Evolutionary conservation across 2,797 vertebrate genomes (phyloP).

Genomic region (Kryptolebias ocellatus): DNA sequence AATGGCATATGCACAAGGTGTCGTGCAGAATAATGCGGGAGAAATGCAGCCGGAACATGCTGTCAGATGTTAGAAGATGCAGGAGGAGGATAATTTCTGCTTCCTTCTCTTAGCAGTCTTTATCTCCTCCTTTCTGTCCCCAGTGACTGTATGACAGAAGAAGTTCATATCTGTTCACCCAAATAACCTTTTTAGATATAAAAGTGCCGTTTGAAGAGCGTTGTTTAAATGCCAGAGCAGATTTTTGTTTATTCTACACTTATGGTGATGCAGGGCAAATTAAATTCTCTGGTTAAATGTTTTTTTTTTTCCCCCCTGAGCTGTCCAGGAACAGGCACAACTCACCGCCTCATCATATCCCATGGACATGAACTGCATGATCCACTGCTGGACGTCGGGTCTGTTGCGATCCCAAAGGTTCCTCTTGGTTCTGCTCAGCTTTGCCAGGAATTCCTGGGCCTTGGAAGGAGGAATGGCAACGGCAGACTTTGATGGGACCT

Average conservation of each 20-base stretch:
- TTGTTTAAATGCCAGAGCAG: neutral
- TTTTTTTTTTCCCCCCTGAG: slow-evolving; percentile 46
- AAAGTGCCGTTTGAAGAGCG: slow-evolving; percentile 9
- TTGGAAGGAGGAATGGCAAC: slow-evolving; percentile 81
- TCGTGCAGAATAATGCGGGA: slow-evolving; percentile 9
- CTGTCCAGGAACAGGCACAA: neutral
- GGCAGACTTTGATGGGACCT: slow-evolving; percentile 36
- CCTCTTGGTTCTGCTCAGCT: slow-evolving; percentile 84
- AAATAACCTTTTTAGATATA: neutral
- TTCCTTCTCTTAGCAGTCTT: slow-evolving; percentile 13
- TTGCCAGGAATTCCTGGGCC: slow-evolving; percentile 88
- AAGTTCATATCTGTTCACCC: slow-evolving; percentile 33
- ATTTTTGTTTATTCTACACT: slow-evolving; percentile 1
- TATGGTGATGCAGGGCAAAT: neutral
- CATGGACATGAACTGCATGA: slow-evolving; percentile 92
- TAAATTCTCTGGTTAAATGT: neutral
- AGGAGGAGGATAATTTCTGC: slow-evolving; percentile 7
- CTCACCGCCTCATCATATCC: slow-evolving; percentile 92
- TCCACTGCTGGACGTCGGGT: slow-evolving; percentile 93
- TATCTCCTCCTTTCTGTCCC: slow-evolving; percentile 15
- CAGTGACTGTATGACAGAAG: slow-evolving; percentile 18
- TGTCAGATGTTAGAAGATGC: slow-evolving; percentile 34
- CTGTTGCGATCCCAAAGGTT: slow-evolving; percentile 90
- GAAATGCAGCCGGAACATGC: slow-evolving; percentile 16
- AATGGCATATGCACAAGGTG: slow-evolving; percentile 22